These are phyloP conservation scores for Syngnathoides biaculeatus DNA, from an alignment of 2,113 vertebrate genomes.

Conservation along the genomic window DNA sequence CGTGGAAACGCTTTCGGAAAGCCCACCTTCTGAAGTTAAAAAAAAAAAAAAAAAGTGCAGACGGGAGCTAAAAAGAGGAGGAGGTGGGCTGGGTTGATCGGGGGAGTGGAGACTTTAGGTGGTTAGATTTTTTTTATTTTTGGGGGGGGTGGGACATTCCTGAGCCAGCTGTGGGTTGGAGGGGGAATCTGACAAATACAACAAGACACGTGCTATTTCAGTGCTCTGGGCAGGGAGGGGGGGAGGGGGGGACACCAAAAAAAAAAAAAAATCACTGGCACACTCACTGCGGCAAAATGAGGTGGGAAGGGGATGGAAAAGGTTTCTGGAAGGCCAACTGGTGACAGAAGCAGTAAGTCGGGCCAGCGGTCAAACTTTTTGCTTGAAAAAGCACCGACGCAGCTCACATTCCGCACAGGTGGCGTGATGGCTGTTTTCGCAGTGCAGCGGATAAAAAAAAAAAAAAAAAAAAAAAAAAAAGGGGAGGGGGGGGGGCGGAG, in stretches of 20 bases:
- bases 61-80: conserved; percentile 29
- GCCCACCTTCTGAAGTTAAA: conserved; percentile 24
- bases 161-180: conserved; percentile 75
- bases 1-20: conserved; percentile 74
- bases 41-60: too few species aligned
- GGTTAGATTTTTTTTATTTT: conserved; percentile 21
- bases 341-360: conserved; percentile 63
- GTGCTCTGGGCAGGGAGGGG: conserved; percentile 31
- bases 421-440: conserved; percentile 59
- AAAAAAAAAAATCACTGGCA: conserved; percentile 42
- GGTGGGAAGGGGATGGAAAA: conserved; percentile 29
- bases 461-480: too few species aligned
- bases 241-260: background rate
- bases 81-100: conserved; percentile 42
- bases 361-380: conserved; percentile 58
- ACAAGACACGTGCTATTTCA: conserved; percentile 62
- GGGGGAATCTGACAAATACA: conserved; percentile 71
- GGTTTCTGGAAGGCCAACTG: conserved; percentile 50
- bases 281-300: conserved; percentile 44
- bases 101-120: conserved; percentile 58
- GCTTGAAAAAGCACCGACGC: conserved; percentile 10
- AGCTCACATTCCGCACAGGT: conserved; percentile 53
- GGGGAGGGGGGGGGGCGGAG: conserved; percentile 26
- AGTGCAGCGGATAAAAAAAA: conserved; percentile 58
- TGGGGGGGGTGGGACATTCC: conserved; percentile 58